Conservation (phyloP, 2,113 vertebrate genomes). For the Cryptotis parvus region DNA sequence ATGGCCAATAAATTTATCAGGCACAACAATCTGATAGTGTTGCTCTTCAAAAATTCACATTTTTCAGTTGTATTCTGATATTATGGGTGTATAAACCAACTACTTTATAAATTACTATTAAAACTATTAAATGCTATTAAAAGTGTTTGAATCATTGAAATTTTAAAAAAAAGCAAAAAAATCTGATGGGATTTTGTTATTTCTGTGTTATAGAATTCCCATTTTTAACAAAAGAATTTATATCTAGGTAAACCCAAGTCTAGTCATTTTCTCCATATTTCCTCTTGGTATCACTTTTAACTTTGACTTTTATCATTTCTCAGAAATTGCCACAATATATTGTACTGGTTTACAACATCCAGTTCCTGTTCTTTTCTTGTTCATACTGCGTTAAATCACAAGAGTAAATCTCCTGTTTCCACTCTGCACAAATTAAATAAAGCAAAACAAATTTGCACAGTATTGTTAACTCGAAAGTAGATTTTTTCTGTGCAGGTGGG, state of each 20-base stretch:
- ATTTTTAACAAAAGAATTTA: neutral
- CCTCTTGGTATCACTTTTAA: neutral
- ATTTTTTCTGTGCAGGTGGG: too few relatives aligned
- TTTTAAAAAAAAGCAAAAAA: neutral
- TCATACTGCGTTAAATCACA: neutral
- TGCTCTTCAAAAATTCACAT: neutral
- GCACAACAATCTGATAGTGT: neutral
- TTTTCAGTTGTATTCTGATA: neutral
- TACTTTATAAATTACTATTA: too few relatives aligned
- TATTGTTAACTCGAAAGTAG: too few relatives aligned
- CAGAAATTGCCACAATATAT: neutral
- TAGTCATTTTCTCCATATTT: slow-evolving; percentile 4
- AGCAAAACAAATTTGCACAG: neutral
- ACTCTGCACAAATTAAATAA: neutral
- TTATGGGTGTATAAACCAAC: too few relatives aligned
- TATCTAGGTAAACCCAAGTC: neutral
- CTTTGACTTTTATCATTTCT: neutral
- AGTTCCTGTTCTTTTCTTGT: neutral
- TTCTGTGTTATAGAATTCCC: neutral
- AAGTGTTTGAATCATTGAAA: neutral
- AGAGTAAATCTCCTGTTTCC: neutral
- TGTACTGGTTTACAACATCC: neutral
- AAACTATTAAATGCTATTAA: neutral
- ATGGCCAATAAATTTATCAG: neutral
- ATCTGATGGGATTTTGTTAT: neutral